Evolutionary conservation across 2,888 invertebrate genomes (phyloP).

Genomic region (Mylabris sibirica): DNA sequence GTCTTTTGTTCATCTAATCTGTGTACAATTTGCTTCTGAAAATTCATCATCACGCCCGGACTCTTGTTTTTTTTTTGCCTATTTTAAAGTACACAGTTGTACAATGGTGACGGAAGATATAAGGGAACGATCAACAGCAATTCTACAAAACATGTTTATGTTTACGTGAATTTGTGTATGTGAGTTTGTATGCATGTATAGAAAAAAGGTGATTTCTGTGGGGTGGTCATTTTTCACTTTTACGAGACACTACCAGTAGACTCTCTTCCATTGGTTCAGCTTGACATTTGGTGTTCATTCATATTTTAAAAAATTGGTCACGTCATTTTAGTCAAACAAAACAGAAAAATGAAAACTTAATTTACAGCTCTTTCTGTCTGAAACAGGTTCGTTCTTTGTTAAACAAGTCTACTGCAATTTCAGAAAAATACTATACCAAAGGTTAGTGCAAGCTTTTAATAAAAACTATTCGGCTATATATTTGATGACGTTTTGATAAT

Average conservation of each 20-base stretch:
- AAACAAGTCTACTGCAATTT: constrained; percentile 38
- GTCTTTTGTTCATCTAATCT: constrained; percentile 41
- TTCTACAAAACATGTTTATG: neutral
- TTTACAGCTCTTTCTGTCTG: constrained; percentile 51
- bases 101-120: neutral
- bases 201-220: neutral
- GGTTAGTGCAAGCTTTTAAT: neutral
- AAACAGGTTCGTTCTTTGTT: constrained; percentile 53
- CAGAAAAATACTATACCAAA: constrained; percentile 14
- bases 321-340: constrained; percentile 41
- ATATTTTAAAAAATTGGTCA: constrained; percentile 51
- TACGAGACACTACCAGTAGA: constrained; percentile 38
- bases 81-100: constrained; percentile 4
- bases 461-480: too few relatives aligned
- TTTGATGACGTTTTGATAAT: too few relatives aligned
- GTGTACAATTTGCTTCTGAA: constrained; percentile 26
- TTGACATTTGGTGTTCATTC: constrained; percentile 41
- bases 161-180: neutral
- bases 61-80: neutral
- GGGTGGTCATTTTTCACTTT: constrained; percentile 34
- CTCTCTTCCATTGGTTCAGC: constrained; percentile 27
- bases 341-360: constrained; percentile 44
- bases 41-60: constrained; percentile 9
- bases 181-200: neutral
- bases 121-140: constrained; percentile 1